Conservation (phyloP, 2,797 vertebrate genomes). For the Rhyacichthys aspro region DNA sequence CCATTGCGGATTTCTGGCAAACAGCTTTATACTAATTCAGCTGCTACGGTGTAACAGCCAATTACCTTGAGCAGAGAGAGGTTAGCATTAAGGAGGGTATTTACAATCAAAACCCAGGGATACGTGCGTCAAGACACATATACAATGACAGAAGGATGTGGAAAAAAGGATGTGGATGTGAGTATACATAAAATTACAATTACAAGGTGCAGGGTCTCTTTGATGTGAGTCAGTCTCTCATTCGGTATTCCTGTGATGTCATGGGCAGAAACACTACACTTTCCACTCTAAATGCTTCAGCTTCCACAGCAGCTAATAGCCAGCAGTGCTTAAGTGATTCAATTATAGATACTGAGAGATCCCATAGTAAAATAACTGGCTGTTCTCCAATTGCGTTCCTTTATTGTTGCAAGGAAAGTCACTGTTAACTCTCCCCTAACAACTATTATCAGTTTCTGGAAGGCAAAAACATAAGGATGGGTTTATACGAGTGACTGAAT, state of each 20-base stretch:
- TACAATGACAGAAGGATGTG: conserved; percentile 10
- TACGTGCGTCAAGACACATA: background rate
- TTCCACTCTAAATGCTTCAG: conserved; percentile 44
- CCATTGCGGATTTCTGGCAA: conserved; percentile 37
- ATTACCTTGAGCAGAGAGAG: conserved; percentile 38
- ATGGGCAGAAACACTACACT: conserved; percentile 30
- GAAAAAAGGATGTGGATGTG: background rate
- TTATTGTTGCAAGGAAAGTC: conserved; percentile 35
- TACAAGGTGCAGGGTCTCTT: conserved; percentile 4
- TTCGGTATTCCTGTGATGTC: conserved; percentile 57
- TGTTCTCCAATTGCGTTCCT: conserved; percentile 47
- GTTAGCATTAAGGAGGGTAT: conserved; percentile 11
- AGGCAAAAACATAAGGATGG: background rate
- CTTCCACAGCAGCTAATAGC: conserved; percentile 56
- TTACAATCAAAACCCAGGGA: conserved; percentile 3
- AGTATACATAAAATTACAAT: conserved; percentile 10
- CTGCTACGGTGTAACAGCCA: conserved; percentile 31
- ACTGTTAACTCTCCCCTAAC: conserved; percentile 32
- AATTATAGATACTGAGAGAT: conserved; percentile 76
- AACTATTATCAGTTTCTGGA: conserved; percentile 11
- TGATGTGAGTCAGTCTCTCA: conserved; percentile 14
- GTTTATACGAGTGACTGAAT: background rate
- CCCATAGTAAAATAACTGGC: conserved; percentile 60
- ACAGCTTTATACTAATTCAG: conserved; percentile 48
- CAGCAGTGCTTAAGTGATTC: conserved; percentile 69